These are phyloP conservation scores for Luffia ferchaultella DNA, from an alignment of 2,888 invertebrate species.

Conservation along the genomic window DNA sequence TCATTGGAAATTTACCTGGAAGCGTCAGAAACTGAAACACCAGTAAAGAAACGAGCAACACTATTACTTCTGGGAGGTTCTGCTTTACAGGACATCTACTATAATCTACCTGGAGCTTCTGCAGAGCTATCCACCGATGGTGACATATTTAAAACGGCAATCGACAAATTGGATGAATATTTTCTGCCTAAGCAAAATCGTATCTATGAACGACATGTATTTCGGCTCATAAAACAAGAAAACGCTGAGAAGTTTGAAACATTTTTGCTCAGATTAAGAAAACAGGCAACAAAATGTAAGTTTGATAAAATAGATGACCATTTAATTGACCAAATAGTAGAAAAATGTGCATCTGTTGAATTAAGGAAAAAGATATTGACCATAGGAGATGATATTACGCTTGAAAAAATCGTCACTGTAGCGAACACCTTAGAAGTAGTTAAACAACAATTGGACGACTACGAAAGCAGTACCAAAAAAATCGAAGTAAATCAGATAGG, in stretches of 20 bases:
- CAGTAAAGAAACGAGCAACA: too few species aligned
- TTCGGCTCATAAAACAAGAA: too few species aligned
- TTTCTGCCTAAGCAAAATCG: too few species aligned
- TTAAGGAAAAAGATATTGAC: conserved; percentile 15
- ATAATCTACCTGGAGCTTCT: conserved; percentile 9
- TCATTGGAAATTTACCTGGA: too few species aligned
- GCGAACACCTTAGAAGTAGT: conserved; percentile 17
- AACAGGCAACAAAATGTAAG: conserved; percentile 11
- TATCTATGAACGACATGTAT: too few species aligned
- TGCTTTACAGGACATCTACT: too few species aligned
- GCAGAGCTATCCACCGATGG: neutral
- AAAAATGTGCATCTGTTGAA: conserved; percentile 12
- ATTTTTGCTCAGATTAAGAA: conserved; percentile 19
- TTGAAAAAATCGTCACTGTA: conserved; percentile 15
- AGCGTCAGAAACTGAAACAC: too few species aligned
- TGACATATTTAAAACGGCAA: too few species aligned
- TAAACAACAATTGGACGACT: conserved; percentile 5
- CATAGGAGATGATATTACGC: conserved; percentile 12
- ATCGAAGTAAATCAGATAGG: too few species aligned
- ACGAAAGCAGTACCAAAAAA: neutral
- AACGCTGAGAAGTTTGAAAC: conserved; percentile 26
- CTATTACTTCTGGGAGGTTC: too few species aligned
- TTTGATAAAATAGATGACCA: too few species aligned
- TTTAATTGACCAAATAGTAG: conserved; percentile 13
- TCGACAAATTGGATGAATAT: too few species aligned